A percentile compares a stretch with the other conserved stretches of the same genome.
Conservation (phyloP, 2,113 vertebrate species). For the Picathartes gymnocephalus region DNA sequence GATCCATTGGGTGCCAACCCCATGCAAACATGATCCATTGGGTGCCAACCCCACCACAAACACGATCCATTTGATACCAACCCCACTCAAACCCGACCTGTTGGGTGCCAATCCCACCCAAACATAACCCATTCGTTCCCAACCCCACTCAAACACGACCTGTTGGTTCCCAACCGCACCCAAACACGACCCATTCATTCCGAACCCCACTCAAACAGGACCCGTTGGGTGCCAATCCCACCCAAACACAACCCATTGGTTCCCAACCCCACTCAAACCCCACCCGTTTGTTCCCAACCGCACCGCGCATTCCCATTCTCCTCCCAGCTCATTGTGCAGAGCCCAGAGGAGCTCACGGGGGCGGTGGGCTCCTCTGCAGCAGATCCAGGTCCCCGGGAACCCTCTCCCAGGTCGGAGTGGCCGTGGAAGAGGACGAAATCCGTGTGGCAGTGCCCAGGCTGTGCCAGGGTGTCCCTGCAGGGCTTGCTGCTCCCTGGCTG, state of each 20-base stretch:
- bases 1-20: fast-evolving
- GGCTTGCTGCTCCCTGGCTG: background rate
- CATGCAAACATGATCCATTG: background rate
- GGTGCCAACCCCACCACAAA: background rate
- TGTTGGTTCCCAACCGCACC: background rate
- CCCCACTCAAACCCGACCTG: fast-evolving
- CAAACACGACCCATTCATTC: background rate
- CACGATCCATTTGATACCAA: fast-evolving
- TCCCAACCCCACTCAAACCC: background rate
- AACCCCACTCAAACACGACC: background rate
- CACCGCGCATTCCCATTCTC: fast-evolving
- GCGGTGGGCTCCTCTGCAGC: background rate
- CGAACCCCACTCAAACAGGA: fast-evolving
- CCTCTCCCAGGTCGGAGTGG: fast-evolving
- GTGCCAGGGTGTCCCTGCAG: background rate
- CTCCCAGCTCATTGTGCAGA: background rate
- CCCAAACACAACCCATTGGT: fast-evolving
- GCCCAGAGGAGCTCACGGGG: background rate
- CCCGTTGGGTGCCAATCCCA: fast-evolving
- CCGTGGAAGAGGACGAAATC: fast-evolving
- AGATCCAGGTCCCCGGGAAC: background rate
- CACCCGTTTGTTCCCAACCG: too few species aligned
- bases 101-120: fast-evolving
- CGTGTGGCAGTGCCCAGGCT: background rate
- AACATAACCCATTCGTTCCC: fast-evolving